Base-by-base conservation (phyloP, 2,888 invertebrate species). In the Sialis lutaria region DNA sequence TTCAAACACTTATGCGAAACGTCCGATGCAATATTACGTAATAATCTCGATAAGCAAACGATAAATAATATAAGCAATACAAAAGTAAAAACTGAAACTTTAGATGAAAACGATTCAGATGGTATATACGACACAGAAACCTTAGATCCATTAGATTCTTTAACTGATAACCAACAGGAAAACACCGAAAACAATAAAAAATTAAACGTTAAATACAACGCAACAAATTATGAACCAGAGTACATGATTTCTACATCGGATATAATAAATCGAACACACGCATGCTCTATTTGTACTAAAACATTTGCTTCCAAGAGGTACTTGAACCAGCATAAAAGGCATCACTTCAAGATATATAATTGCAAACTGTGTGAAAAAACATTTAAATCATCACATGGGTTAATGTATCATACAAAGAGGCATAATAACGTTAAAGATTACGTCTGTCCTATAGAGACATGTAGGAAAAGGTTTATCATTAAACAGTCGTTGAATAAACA, bases 1-100 rank as follows among this genome's bases (percentile, higher is more conserved):
- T 44, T 44, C 34, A 44, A 44, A 33, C 44, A 44, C 10, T 12
- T 12, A 34, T 44, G 44, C 10, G 44, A 44, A 33, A 10, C 10
- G 33, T 33, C 34, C 4, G 44, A 44, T 10, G 34, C 34, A 8
- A 33, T 12, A 7, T 31, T 44, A 33, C 44, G 44, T 33, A 22
- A 13, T 6, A 12, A 12, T 33, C 31, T 44, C 9, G 33, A 44
- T 34, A 12, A 30, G 6, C 22, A 22, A 22, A 4, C 22, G 22
- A 22, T 22, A 22, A 22, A 22, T 22, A 22, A 22, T 22, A 22
- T 22, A 22, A 22, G 22, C 22, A 22, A n/a, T n/a, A n/a, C n/a
- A n/a, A n/a, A n/a, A n/a, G n/a, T 41, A 6, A 30, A 9, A 41
- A 41, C 41, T 5, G 41, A 41, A 41, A 10, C 9, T 8, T 41